phyloP scores from a whole-genome alignment of 2,797 vertebrate genomes.

The Hydrophis major region DNA sequence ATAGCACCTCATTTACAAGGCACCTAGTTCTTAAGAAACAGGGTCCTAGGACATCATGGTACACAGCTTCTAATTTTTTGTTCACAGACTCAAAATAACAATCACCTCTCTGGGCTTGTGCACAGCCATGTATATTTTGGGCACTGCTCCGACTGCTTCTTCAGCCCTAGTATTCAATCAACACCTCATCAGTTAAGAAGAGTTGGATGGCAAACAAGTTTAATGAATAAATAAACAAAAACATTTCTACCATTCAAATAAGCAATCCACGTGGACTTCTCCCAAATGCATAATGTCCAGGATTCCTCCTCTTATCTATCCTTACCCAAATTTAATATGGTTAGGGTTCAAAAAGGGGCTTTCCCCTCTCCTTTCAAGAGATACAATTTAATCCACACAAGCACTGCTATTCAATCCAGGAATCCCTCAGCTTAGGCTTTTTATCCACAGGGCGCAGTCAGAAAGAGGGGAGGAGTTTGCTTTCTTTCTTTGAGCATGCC shows the following conservation, averaged over 20 bases:
- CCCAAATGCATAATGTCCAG: neutral
- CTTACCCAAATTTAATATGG: neutral
- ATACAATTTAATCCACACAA: neutral
- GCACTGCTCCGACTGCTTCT: neutral
- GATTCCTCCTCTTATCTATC: neutral
- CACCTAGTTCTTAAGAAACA: neutral
- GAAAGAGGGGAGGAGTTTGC: neutral
- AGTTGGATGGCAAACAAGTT: neutral
- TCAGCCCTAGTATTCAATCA: neutral
- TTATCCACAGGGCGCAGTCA: neutral
- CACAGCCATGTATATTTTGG: neutral
- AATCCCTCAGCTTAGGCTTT: neutral
- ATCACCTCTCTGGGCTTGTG: neutral
- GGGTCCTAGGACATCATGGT: neutral
- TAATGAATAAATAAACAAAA: neutral
- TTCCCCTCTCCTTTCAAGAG: neutral
- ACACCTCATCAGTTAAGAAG: neutral
- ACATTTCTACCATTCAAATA: neutral
- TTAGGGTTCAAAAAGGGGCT: neutral
- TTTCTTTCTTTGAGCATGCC: neutral
- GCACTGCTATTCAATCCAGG: neutral
- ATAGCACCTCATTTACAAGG: neutral
- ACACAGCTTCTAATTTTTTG: neutral
- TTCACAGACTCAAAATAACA: neutral
- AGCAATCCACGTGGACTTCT: neutral